These are phyloP conservation scores for Mungos mungo DNA, from an alignment of 2,113 vertebrate species.

Conservation along the genomic window DNA sequence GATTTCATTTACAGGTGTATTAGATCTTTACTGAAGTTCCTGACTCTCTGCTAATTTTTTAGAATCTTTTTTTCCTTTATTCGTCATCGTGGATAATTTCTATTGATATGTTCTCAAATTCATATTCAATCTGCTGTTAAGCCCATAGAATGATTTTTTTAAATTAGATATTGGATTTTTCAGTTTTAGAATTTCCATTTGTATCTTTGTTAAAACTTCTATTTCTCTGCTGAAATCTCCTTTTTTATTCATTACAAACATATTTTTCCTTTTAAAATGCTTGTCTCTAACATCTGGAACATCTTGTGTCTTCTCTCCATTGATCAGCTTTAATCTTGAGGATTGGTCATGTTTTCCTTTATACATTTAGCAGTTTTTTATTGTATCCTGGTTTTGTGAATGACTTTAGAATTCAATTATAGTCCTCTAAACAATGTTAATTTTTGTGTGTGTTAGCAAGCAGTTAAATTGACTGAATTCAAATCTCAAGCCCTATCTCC, in stretches of 20 bases:
- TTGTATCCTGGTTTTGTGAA: not conserved
- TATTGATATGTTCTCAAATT: not conserved
- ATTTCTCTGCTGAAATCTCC: not conserved
- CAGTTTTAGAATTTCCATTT: not conserved
- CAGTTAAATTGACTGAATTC: not conserved
- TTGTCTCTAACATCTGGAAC: not conserved
- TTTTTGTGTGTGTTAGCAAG: not conserved
- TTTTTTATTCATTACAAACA: not conserved
- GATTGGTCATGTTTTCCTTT: not conserved
- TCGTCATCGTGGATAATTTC: not conserved
- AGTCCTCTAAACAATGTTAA: not conserved
- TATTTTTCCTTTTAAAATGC: conserved; percentile 14
- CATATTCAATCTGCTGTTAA: not conserved
- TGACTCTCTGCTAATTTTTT: not conserved
- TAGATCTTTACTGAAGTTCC: not conserved
- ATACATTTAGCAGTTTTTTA: not conserved
- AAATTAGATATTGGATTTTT: not conserved
- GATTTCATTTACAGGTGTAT: not conserved
- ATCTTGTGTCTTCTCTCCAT: not conserved
- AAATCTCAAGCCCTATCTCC: not conserved
- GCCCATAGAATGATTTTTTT: not conserved
- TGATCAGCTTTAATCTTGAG: not conserved
- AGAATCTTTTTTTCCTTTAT: not conserved
- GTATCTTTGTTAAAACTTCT: not conserved
- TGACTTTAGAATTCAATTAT: not conserved